These are phyloP conservation scores for Nematostella vectensis DNA, from an alignment of 92 coral and sea anemone genomes.

Conservation along the genomic window DNA sequence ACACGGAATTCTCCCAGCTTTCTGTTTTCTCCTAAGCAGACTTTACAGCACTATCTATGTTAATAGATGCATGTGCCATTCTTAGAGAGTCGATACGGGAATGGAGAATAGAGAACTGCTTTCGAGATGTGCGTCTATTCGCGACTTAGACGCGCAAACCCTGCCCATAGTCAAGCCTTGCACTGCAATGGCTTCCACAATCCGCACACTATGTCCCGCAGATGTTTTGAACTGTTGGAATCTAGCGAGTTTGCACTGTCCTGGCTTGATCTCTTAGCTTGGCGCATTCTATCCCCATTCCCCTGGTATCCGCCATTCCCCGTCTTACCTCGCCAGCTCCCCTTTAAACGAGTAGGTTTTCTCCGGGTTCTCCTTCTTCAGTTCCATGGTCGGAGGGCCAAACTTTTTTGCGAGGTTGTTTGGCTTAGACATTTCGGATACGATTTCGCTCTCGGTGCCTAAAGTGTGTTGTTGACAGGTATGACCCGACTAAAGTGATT, in stretches of 20 bases:
- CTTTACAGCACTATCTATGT: neutral
- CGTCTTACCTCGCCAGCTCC: conserved; percentile 65
- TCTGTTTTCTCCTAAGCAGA: neutral
- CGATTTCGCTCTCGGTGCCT: conserved; percentile 24
- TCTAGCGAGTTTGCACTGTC: conserved; percentile 1
- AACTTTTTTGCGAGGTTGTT: conserved; percentile 42
- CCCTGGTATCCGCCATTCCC: neutral
- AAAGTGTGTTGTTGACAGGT: conserved; percentile 31
- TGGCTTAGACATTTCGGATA: conserved; percentile 36
- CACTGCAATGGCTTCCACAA: too few relatives aligned
- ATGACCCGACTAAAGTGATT: conserved; percentile 29
- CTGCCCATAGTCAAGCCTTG: too few relatives aligned
- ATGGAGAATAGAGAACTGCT: too few relatives aligned
- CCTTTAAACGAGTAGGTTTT: conserved; percentile 55
- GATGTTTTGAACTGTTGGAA: conserved; percentile 22
- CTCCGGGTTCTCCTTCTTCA: conserved; percentile 72
- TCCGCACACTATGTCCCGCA: too few relatives aligned
- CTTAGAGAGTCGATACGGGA: too few relatives aligned
- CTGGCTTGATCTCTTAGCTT: conserved; percentile 4
- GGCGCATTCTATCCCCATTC: conserved; percentile 14
- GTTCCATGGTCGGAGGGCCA: conserved; percentile 60
- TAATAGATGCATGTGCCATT: too few relatives aligned
- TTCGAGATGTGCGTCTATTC: too few relatives aligned
- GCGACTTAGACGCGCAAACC: too few relatives aligned
- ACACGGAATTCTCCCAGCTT: neutral